Base-by-base conservation (phyloP, 2,797 vertebrate genomes). In the Poeciliopsis presidionis region DNA sequence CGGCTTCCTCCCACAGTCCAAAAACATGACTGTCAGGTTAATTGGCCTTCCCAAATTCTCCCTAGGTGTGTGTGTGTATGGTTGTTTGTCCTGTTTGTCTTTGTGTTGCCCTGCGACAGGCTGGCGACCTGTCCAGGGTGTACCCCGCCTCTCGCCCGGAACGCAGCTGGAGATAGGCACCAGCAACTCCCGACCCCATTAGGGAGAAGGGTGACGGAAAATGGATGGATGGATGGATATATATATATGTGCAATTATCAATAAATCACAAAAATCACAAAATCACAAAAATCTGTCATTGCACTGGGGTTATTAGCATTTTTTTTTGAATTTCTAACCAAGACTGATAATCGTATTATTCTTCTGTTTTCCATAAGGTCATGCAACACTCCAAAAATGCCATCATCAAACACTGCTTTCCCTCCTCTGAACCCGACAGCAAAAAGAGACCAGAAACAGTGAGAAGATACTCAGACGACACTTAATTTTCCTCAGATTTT, bases 401-500 rank as follows among this genome's bases (percentile, higher is more conserved):
- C 57, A 97, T 99, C 46, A 86, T 99, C 61, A 95, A 93, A 87
- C 96, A 96, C 2, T 98, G 98, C 86, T 99, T 99, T 84, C 93
- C 95, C 11, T 41, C 85, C 0, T 92, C 95, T 0, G 98, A 99
- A 76, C 92, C 97, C 0, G 96, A 98, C 84, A 98, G 92, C 93
- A 97, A 96, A 92, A 97, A 90, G 84, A 95, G 98, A 79, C 97
- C 98, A 0, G 97, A 98, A 81, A 99, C 98, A 3, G 95, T 96
- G 84, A 86, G 91, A 83, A 73, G 47, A 14, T 1, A 13, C 14
- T 77, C 75, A 72, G 33, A 75, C 14, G 25, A 71, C 22, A 30
- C 13, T 41, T 7, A 4, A 8, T 70, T 18, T 61, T 13, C 55
- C 47, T 12, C 30, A 53, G 36, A 25, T 80, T 11, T 67, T 22